Base-by-base conservation (phyloP, 2,888 invertebrate genomes). In the Athalia circularis region DNA sequence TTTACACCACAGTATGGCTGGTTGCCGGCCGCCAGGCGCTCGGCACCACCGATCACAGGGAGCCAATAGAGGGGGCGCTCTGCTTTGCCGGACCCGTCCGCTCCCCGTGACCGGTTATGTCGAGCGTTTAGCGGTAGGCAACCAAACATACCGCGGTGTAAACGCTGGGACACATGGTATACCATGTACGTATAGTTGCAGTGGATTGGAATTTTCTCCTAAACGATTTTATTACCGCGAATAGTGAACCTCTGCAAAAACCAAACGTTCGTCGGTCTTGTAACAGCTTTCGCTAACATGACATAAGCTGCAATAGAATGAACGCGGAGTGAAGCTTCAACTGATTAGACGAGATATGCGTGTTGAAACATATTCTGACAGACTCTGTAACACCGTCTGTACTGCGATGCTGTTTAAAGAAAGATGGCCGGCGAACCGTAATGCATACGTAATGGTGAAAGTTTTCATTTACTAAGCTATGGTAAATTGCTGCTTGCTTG, bases 321-420 rank as follows among this genome's bases (percentile, higher is more conserved):
- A 29, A 29, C 29, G 29, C 29, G 29, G 29, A 43, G 50, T 50
- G 85, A 84, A 84, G 83, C 81, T 78, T 77, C 76, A 81, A 81
- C 81, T 85, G 85, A 85, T 85, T 84, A 83, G 82, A 77, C 77
- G 82, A 85, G 83, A 84, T 84, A 84, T 82, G 81, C 79, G 29
- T 79, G 70, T 81, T 57, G 72, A 62, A 78, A 80, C 77, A 82
- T 85, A 80, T 85, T 81, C 81, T 81, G 80, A 78, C 77, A 67
- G 67, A 77, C 65, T 77, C 77, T 77, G 50, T 45, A 45, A 67
- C 75, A 80, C 77, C 77, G 77, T 77, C 75, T 13, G n/a, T 59
- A 48, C 15, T 50, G 62, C 65, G 6, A 6, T 72, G 59, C 72
- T 75, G 62, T 62, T 64, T 50, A 64, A 75, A 61, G 75, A 62